Evolutionary conservation across 2,888 invertebrate species (phyloP).

Genomic region (Nomada goodeniana): DNA sequence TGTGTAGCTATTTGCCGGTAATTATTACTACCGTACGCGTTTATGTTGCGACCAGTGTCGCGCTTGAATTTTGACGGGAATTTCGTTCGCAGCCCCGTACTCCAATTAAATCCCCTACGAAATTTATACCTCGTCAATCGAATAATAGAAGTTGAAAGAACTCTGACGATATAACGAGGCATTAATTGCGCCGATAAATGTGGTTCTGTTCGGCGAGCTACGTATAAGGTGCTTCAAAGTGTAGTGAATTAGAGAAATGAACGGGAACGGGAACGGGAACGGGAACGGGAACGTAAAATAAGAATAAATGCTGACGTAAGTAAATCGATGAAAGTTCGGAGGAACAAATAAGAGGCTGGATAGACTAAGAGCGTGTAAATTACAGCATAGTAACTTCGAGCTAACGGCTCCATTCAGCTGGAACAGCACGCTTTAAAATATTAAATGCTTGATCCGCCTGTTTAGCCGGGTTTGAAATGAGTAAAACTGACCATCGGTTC

Average conservation of each 20-base stretch:
- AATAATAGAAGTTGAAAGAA: not conserved
- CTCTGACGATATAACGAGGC: not conserved
- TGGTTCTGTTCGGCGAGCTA: not conserved
- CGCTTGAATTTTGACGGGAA: not conserved
- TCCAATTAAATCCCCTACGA: not conserved
- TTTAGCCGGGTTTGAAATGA: not conserved
- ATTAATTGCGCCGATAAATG: not conserved
- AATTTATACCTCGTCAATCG: not conserved
- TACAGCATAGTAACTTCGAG: slow-evolving; percentile 8
- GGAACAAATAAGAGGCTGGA: not conserved
- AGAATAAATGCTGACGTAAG: not conserved
- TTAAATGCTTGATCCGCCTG: slow-evolving; percentile 27
- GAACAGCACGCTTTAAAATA: slow-evolving; percentile 6
- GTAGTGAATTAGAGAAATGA: not conserved
- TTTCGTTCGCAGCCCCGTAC: not conserved
- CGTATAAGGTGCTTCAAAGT: not conserved
- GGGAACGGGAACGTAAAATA: not conserved
- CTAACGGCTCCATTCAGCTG: not conserved
- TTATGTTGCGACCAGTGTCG: not conserved
- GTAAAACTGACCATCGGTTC: not conserved
- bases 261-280: not conserved
- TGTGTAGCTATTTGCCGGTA: slow-evolving; percentile 15
- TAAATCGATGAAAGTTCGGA: slow-evolving; percentile 6
- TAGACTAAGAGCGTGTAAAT: slow-evolving; percentile 8
- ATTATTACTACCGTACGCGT: not conserved